Conservation (phyloP, 1,140 invertebrate genomes). For the Adoxophyes honmai region DNA sequence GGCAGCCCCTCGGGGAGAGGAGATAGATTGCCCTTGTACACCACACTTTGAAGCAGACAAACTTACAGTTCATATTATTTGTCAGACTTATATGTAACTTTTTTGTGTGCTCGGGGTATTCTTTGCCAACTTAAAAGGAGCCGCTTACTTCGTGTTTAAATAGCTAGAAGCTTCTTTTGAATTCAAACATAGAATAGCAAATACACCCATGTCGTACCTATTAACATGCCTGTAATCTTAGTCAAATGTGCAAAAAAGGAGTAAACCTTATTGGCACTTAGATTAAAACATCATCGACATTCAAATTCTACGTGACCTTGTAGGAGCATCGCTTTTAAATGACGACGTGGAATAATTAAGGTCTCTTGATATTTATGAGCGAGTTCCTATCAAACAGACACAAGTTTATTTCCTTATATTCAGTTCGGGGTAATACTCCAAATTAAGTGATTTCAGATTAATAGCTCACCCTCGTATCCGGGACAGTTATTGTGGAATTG, state of each 20-base stretch:
- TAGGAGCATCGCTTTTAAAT: constrained; percentile 3
- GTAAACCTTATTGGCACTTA: no score
- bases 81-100: constrained; percentile 20
- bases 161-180: no score
- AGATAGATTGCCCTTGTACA: constrained; percentile 39
- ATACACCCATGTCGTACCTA: no score
- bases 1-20: constrained; percentile 34
- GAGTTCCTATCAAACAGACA: constrained; percentile 5
- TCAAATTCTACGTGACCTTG: constrained; percentile 2
- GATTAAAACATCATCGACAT: no score
- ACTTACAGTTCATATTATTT: constrained; percentile 31
- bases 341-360: constrained; percentile 12
- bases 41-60: constrained; percentile 22
- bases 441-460: constrained; percentile 11
- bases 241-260: no score
- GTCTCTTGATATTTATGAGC: not conserved
- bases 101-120: not conserved
- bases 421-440: not conserved
- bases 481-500: not conserved
- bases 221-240: no score
- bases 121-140: no score
- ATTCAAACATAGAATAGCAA: no score
- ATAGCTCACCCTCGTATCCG: not conserved
- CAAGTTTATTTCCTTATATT: constrained; percentile 10
- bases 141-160: no score